phyloP scores from a whole-genome alignment of 2,888 invertebrate species.

The Craniophora ligustri region DNA sequence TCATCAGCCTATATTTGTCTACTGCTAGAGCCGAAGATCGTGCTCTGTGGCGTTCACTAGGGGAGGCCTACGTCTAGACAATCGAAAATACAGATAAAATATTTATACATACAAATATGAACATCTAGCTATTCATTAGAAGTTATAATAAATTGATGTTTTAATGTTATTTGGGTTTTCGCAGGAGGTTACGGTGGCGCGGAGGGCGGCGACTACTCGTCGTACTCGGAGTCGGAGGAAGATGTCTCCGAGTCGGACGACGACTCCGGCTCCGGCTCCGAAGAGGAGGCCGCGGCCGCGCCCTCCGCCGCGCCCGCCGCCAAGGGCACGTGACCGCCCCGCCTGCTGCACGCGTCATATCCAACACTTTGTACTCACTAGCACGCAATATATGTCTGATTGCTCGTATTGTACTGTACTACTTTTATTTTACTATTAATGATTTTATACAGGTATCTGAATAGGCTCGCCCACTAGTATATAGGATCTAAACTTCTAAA shows the following conservation, averaged over 20 bases:
- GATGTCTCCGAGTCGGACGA: constrained; percentile 78
- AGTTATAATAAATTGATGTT: no score
- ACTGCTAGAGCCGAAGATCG: no score
- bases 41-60: no score
- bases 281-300: constrained; percentile 27
- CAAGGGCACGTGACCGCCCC: constrained; percentile 6
- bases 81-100: no score
- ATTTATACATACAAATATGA: background rate
- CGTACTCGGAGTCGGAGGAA: constrained; percentile 83
- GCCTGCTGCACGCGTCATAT: background rate
- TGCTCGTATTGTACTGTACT: constrained; percentile 3
- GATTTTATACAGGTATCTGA: no score
- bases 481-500: no score
- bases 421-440: background rate
- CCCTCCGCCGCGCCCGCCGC: constrained; percentile 1
- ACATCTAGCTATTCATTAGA: no score
- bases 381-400: constrained; percentile 22
- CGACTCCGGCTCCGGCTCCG: constrained; percentile 44
- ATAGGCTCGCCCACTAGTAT: no score
- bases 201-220: constrained; percentile 81
- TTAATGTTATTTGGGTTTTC: no score
- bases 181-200: constrained; percentile 85
- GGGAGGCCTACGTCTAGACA: no score
- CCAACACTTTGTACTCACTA: background rate
- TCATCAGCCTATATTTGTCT: no score